Percentiles rank a stretch among this genome's conserved stretches.
Evolutionary conservation across 1,140 invertebrate species (phyloP).

Genomic region (Drosophila seguyi): DNA sequence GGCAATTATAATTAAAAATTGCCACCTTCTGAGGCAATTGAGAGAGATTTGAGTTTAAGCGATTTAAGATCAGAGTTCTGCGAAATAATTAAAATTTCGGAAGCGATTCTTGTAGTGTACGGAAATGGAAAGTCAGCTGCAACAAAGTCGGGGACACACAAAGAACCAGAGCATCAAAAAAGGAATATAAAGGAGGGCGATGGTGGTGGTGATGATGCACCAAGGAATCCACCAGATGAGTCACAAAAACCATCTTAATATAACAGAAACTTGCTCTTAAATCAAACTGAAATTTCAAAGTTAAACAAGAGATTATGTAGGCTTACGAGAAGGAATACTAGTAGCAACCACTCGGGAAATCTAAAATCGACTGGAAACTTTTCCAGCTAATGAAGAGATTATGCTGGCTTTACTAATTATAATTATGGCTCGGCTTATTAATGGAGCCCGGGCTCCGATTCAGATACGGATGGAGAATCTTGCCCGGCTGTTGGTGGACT

Average conservation of each 20-base stretch:
- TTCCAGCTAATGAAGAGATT: conserved; percentile 29
- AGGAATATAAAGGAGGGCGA: conserved; percentile 12
- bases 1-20: conserved; percentile 47
- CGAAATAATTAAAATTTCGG: conserved; percentile 4
- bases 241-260: conserved; percentile 21
- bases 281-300: background rate
- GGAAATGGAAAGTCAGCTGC: conserved; percentile 36
- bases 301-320: background rate
- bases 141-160: conserved; percentile 38
- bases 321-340: background rate
- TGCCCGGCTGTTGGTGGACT: conserved; percentile 45
- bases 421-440: conserved; percentile 64
- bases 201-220: conserved; percentile 37
- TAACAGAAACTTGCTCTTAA: background rate
- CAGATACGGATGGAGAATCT: conserved; percentile 41
- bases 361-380: conserved; percentile 2
- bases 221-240: conserved; percentile 26
- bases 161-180: conserved; percentile 20
- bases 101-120: conserved; percentile 24
- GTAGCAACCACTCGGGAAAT: background rate
- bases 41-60: background rate
- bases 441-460: conserved; percentile 41
- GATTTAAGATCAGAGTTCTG: conserved; percentile 11
- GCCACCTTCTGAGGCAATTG: conserved; percentile 29
- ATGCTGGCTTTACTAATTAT: conserved; percentile 38